Evolutionary conservation across 2,888 invertebrate species (phyloP).

Genomic region (Agrenia bidenticulata): DNA sequence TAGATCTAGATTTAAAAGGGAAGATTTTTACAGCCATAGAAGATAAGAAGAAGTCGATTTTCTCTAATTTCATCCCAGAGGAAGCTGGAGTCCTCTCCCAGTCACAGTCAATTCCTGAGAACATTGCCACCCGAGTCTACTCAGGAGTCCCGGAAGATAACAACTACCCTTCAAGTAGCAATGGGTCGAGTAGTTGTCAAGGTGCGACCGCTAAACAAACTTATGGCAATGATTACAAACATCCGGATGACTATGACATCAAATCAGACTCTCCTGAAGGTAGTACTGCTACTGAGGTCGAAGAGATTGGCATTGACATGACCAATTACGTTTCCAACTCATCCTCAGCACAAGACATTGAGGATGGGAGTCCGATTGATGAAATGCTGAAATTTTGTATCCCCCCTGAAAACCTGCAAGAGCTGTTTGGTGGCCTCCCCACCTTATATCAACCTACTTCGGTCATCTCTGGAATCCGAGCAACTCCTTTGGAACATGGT

Average conservation of each 20-base stretch:
- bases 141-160: not conserved
- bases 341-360: no score
- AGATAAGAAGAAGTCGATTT: slow-evolving; percentile 47
- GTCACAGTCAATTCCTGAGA: slow-evolving; percentile 39
- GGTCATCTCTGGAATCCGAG: slow-evolving; percentile 8
- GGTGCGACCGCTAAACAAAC: not conserved
- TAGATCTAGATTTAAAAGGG: slow-evolving; percentile 50
- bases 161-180: not conserved
- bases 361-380: not conserved
- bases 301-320: slow-evolving; percentile 43
- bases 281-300: slow-evolving; percentile 18
- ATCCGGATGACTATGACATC: not conserved
- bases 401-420: slow-evolving; percentile 28
- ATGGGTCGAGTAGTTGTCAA: not conserved
- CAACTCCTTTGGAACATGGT: slow-evolving; percentile 4
- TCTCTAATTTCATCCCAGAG: slow-evolving; percentile 48
- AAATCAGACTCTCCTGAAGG: not conserved
- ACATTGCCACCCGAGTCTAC: slow-evolving; percentile 23
- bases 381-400: slow-evolving; percentile 26
- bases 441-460: slow-evolving; percentile 28
- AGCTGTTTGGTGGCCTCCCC: slow-evolving; percentile 24
- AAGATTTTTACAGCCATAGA: slow-evolving; percentile 50
- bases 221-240: not conserved
- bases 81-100: slow-evolving; percentile 25
- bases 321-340: slow-evolving; percentile 29